These are phyloP conservation scores for Trichogramma pretiosum DNA, from an alignment of 1,140 invertebrate species.

Conservation along the genomic window DNA sequence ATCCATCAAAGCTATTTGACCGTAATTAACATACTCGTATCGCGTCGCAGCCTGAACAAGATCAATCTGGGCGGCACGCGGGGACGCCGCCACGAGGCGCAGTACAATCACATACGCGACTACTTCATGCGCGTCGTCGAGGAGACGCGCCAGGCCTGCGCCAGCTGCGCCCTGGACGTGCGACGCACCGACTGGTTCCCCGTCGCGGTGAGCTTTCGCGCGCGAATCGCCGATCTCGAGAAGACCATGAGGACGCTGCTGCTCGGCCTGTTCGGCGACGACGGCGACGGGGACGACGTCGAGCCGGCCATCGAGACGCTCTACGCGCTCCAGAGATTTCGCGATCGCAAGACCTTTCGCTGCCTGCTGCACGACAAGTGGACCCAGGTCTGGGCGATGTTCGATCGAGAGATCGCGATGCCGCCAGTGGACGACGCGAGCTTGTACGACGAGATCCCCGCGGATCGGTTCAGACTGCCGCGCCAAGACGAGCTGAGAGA, in stretches of 20 bases:
- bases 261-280: conserved; percentile 56
- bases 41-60: conserved; percentile 1
- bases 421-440: too few species aligned
- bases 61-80: conserved; percentile 56
- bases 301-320: conserved; percentile 64
- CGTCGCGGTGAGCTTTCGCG: conserved; percentile 58
- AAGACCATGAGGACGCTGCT: conserved; percentile 58
- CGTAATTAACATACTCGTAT: background rate
- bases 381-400: conserved; percentile 10
- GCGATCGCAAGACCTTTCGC: conserved; percentile 53
- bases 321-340: conserved; percentile 60
- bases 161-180: conserved; percentile 63
- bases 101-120: conserved; percentile 53
- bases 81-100: conserved; percentile 61
- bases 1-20: too few species aligned
- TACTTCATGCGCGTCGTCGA: conserved; percentile 40
- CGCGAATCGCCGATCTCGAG: conserved; percentile 56
- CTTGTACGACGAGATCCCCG: too few species aligned
- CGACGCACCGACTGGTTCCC: conserved; percentile 61
- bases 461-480: too few species aligned
- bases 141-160: too few species aligned
- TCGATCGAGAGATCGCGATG: conserved; percentile 9
- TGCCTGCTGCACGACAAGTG: conserved; percentile 57
- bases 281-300: conserved; percentile 55
- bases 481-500: too few species aligned